A percentile compares a stretch with the other conserved stretches of the same genome.
These are phyloP conservation scores for Margarornis squamiger DNA, from an alignment of 2,797 vertebrate species.

Conservation along the genomic window DNA sequence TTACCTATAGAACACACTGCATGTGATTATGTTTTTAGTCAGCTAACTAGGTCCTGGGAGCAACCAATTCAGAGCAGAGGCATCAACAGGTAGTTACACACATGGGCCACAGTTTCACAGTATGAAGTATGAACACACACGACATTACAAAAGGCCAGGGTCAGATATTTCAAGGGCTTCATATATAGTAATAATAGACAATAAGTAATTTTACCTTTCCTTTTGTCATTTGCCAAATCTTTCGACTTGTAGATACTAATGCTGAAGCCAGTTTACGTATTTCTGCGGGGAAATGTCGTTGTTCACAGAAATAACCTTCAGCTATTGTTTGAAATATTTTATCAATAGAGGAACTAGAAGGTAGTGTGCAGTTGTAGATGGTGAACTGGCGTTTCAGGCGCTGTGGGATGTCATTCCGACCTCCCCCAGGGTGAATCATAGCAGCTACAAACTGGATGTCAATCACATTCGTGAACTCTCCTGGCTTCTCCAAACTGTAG, in stretches of 20 bases:
- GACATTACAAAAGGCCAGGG: not conserved
- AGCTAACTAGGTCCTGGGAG: not conserved
- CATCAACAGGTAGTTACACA: not conserved
- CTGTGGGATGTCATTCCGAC: slow-evolving; percentile 86
- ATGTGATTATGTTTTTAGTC: not conserved
- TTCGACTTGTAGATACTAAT: slow-evolving; percentile 80
- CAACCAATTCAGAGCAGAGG: not conserved
- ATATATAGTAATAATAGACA: not conserved
- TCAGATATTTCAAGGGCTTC: not conserved
- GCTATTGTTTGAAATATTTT: slow-evolving; percentile 84
- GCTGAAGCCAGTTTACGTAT: slow-evolving; percentile 76
- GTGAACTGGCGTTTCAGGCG: slow-evolving; percentile 86
- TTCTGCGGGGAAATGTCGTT: slow-evolving; percentile 73
- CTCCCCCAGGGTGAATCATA: slow-evolving; percentile 88
- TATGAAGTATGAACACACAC: not conserved
- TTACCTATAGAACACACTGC: not conserved
- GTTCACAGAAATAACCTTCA: slow-evolving; percentile 83
- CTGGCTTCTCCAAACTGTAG: slow-evolving; percentile 86
- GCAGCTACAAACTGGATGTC: slow-evolving; percentile 83
- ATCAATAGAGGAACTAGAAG: slow-evolving; percentile 85
- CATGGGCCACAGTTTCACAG: not conserved
- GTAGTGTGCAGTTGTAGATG: slow-evolving; percentile 86
- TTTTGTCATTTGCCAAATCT: slow-evolving; percentile 85
- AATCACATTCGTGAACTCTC: slow-evolving; percentile 83
- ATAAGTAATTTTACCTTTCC: slow-evolving; percentile 75